Evolutionary conservation across 2,113 vertebrate genomes (phyloP).

Genomic region (Psilopsiagon aymara): DNA sequence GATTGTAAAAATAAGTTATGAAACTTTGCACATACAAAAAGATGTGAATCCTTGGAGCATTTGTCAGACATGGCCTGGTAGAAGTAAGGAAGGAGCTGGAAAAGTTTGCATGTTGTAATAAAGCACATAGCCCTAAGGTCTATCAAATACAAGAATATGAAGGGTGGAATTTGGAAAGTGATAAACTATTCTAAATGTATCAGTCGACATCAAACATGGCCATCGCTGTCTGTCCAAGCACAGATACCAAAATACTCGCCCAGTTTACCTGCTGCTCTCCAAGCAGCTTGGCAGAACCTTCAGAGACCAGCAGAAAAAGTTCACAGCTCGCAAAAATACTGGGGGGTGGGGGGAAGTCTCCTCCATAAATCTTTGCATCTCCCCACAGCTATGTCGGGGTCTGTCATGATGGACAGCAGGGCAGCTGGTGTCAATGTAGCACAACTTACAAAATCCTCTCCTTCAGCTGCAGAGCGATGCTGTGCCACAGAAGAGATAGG

Average conservation of each 20-base stretch:
- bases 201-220: not conserved
- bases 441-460: not conserved
- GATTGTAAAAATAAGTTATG: not conserved
- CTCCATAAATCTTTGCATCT: not conserved
- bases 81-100: not conserved
- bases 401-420: not conserved
- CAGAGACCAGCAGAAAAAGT: not conserved
- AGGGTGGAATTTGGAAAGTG: not conserved
- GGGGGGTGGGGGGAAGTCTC: not conserved
- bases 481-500: not conserved
- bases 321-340: not conserved
- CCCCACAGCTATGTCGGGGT: not conserved
- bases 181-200: not conserved
- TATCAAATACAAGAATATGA: not conserved
- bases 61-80: not conserved
- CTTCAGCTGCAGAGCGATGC: fast-evolving
- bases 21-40: not conserved
- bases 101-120: not conserved
- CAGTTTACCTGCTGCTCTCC: not conserved
- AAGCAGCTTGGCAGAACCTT: not conserved
- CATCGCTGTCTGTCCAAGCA: not conserved
- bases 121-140: not conserved
- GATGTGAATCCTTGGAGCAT: not conserved
- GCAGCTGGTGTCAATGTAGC: not conserved
- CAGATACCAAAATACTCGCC: not conserved